Conservation (phyloP, 92 coral and sea anemone genomes). For the Micromussa lordhowensis region DNA sequence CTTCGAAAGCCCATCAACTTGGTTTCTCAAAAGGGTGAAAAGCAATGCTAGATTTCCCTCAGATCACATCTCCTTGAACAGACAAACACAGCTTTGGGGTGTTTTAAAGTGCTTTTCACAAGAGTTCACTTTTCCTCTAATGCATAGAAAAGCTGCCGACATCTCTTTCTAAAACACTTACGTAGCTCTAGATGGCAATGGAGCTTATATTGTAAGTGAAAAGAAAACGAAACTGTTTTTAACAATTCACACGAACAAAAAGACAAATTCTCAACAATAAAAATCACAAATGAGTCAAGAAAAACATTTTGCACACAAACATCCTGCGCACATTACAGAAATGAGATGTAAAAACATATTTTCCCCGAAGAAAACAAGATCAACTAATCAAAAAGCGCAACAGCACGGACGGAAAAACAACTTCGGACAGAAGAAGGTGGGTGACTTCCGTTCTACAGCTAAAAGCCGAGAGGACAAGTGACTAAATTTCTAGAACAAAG, state of each 20-base stretch:
- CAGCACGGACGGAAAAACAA: background rate
- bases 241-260: background rate
- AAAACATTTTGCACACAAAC: background rate
- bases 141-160: conserved; percentile 9
- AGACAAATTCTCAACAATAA: background rate
- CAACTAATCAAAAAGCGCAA: background rate
- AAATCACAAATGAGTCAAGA: background rate
- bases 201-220: too few species aligned
- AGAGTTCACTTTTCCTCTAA: background rate
- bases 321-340: too few species aligned
- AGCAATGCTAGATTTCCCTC: background rate
- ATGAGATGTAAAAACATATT: too few species aligned
- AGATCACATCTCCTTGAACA: background rate
- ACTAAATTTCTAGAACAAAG: background rate
- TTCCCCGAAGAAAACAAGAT: background rate
- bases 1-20: background rate
- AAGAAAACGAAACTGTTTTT: background rate
- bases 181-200: background rate
- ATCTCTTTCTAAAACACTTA: background rate
- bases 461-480: too few species aligned
- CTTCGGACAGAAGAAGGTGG: background rate
- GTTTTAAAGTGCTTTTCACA: conserved; percentile 4
- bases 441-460: background rate
- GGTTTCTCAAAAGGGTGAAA: background rate
- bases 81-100: conserved; percentile 14